Conservation (phyloP, 2,888 invertebrate species). For the Tridacna crocea region DNA sequence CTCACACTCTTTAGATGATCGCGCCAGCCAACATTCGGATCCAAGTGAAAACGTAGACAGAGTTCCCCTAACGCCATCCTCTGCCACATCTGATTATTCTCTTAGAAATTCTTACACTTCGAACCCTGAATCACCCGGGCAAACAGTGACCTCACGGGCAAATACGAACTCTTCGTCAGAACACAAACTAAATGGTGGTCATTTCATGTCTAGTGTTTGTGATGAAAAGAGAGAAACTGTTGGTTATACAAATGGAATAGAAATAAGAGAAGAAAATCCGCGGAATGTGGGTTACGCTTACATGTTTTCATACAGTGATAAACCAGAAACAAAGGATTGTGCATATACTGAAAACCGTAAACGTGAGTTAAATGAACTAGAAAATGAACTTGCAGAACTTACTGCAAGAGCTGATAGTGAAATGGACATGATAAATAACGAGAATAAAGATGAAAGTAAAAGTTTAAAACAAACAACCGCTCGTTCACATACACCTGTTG, state of each 20-base stretch:
- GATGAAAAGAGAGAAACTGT: neutral
- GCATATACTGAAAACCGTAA: neutral
- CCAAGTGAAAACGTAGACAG: neutral
- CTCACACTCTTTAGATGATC: conserved; percentile 34
- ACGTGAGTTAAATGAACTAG: conserved; percentile 3
- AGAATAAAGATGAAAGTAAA: conserved; percentile 27
- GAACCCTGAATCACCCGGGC: conserved; percentile 24
- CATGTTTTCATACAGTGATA: conserved; percentile 25
- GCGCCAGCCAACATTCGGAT: conserved; percentile 33
- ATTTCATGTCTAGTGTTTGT: neutral
- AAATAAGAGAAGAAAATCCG: neutral
- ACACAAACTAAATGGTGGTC: neutral
- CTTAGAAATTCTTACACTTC: conserved; percentile 32
- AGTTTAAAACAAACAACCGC: conserved; percentile 2
- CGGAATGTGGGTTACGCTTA: conserved; percentile 11
- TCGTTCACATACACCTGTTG: conserved; percentile 48
- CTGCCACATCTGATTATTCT: conserved; percentile 44
- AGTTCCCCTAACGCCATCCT: conserved; percentile 38
- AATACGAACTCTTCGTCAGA: conserved; percentile 33
- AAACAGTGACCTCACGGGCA: conserved; percentile 27
- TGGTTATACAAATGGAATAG: neutral
- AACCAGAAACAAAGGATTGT: neutral
- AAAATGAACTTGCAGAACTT: conserved; percentile 16
- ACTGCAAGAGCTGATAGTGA: conserved; percentile 22
- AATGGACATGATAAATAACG: conserved; percentile 29